Base-by-base conservation (phyloP, 2,113 vertebrate genomes). In the Tupaia tana region DNA sequence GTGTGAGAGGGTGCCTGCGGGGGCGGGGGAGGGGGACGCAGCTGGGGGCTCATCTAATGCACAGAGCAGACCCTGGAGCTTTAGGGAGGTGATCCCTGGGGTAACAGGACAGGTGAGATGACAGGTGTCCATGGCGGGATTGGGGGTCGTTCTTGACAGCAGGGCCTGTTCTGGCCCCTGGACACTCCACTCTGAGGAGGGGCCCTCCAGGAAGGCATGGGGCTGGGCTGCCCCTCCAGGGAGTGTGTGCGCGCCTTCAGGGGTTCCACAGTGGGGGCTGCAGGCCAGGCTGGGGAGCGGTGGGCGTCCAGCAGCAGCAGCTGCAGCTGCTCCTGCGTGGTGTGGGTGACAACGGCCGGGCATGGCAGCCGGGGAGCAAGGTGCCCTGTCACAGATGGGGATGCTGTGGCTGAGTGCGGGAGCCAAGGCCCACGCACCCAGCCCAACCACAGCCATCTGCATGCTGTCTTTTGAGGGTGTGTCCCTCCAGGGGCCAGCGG, bases 1-100 rank as follows among this genome's bases (percentile, higher is more conserved):
- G 27, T 27, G 18, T 27, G n/a, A 22, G 3, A 27, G 24, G 9
- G 1, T 54, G 54, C 63, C 25, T 0, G 52, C 25, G 0, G 52
- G 34, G 25, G 14, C 9, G 54, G 14, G 19, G 74, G 52, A 24
- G 43, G 52, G 52, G 67, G 13, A 43, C 6, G 15, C 52, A 12
- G 15, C 43, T 25, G 6, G 52, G 52, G 74, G 9, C 43, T 43
- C 43, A 43, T 43, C 43, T 43, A 43, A 43, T 43, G 43, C 43
- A 43, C 52, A 69, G 67, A 69, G n/a, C 27, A 31, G 6, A 71
- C n/a, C 16, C 69, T 31, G 69, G n/a, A 31, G 69, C 69, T 31
- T 71, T 71, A n/a, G 69, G 69, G 16, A 31, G 0, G 31, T 3
- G 34, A 43, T 43, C 43, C 43, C 43, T 43, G 43, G 43, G 43